Evolutionary conservation across 2,888 invertebrate species (phyloP).

Genomic region (Philonicus albiceps): DNA sequence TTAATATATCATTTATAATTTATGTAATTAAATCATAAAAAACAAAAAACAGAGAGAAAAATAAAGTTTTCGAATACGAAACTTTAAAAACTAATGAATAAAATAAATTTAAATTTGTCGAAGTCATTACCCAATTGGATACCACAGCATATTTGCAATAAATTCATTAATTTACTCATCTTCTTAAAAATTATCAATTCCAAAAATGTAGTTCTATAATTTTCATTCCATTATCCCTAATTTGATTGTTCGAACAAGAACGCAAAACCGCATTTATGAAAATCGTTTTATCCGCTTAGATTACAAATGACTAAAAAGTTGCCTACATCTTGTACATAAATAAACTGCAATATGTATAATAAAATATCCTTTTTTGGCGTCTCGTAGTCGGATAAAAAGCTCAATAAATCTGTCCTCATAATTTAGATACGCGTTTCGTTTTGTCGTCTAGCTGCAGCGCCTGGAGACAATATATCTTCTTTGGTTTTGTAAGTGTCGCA

Average conservation of each 20-base stretch:
- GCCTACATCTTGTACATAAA: too few species aligned
- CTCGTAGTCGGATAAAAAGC: neutral
- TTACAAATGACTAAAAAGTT: neutral
- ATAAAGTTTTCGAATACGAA: too few species aligned
- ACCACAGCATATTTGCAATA: too few species aligned
- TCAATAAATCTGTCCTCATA: neutral
- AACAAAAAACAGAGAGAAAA: too few species aligned
- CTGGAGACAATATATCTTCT: neutral
- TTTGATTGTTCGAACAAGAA: neutral
- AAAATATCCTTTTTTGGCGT: neutral
- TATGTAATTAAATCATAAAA: too few species aligned
- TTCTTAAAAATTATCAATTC: neutral
- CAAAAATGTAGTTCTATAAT: neutral
- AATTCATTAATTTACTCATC: too few species aligned
- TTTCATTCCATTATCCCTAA: neutral
- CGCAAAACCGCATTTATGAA: neutral
- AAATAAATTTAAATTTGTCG: too few species aligned
- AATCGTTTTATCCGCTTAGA: neutral
- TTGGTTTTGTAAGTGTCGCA: neutral
- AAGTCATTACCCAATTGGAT: too few species aligned
- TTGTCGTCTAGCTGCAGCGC: neutral
- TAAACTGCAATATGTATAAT: neutral
- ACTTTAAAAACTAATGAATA: too few species aligned
- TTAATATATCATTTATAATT: too few species aligned
- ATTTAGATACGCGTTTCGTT: neutral